Conservation (phyloP, 2,888 invertebrate genomes). For the Campaea margaritaria region DNA sequence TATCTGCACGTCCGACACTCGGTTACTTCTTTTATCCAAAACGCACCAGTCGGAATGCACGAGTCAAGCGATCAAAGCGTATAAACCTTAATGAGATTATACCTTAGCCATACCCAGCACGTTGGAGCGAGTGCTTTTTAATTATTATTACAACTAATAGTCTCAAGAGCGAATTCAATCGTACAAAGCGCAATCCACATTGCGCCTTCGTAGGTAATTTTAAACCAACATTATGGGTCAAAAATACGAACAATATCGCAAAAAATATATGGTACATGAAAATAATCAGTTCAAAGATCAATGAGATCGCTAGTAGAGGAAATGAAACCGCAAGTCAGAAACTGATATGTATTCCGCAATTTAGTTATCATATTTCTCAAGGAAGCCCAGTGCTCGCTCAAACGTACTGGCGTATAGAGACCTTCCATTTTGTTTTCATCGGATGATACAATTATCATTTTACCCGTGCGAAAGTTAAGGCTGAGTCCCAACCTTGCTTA, state of each 20-base stretch:
- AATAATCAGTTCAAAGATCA: slow-evolving; percentile 29
- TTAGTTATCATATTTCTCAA: slow-evolving; percentile 38
- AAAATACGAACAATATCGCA: not conserved
- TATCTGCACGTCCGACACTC: slow-evolving; percentile 10
- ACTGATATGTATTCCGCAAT: slow-evolving; percentile 32
- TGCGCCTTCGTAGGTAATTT: not conserved
- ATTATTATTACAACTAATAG: not conserved
- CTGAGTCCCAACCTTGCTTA: not conserved
- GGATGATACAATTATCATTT: slow-evolving; percentile 9
- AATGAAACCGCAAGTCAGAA: slow-evolving; percentile 13
- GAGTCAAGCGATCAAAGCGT: slow-evolving; percentile 80
- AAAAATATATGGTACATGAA: not conserved
- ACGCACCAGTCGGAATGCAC: slow-evolving; percentile 84
- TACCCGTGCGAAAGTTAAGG: slow-evolving; percentile 1
- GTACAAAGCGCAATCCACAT: not conserved
- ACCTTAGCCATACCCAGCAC: slow-evolving; percentile 63
- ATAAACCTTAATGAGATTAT: slow-evolving; percentile 78
- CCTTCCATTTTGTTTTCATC: slow-evolving; percentile 28
- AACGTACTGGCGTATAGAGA: slow-evolving; percentile 53
- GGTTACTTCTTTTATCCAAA: slow-evolving; percentile 41
- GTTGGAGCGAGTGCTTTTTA: slow-evolving; percentile 49
- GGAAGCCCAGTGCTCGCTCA: slow-evolving; percentile 54
- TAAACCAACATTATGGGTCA: not conserved
- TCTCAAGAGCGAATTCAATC: slow-evolving; percentile 15
- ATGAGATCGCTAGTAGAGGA: slow-evolving; percentile 38